Base-by-base conservation (phyloP, 30 jellyfish, hydroid and myxozoan species). In the Sanderia malayensis region DNA sequence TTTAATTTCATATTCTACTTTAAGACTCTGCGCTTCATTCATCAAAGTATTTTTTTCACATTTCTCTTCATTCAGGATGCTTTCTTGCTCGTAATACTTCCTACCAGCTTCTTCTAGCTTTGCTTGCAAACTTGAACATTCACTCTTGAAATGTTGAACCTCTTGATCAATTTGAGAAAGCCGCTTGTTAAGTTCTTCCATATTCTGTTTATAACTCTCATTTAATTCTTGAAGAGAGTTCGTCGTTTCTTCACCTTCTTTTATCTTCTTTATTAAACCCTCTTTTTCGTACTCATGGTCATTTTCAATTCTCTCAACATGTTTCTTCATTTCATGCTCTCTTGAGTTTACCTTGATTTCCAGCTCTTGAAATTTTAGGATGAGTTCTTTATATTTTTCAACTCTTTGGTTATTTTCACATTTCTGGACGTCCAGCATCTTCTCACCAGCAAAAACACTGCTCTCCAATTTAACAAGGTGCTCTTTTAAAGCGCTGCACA, bases 401-500 rank as follows among this genome's bases (percentile, higher is more conserved):
- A 79, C 61, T 17, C 60, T 61, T n/a, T 45, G 79, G 61, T 79
- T 63, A 17, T 73, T 67, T 3, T 57, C 80, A 47, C 44, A 67
- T 25, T 66, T 76, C 45, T 84, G 83, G 19, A 22, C 93, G 22
- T 52, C 94, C 49, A 77, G 79, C 81, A 64, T 73, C 10, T 37
- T 46, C 65, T 81, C 89, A 18, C 98, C 98, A 23, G 29, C 75
- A 68, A 68, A 41, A 4, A 92, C 83, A 18, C 92, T 76, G 31
- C 47, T 79, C 61, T 92, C 98, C 8, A 92, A 24, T 37, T 64
- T 76, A 21, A 63, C 83, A 64, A 92, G 67, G 44, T 92, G 98
- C 69, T 92, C 95, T 71, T 94, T 76, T 24, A 92, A 69, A 0
- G 90, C 95, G 74, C 78, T 84, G 26, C 96, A 94, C 96, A 92